Evolutionary conservation across 1,140 invertebrate genomes (phyloP).

Genomic region (Phymastichus coffea): DNA sequence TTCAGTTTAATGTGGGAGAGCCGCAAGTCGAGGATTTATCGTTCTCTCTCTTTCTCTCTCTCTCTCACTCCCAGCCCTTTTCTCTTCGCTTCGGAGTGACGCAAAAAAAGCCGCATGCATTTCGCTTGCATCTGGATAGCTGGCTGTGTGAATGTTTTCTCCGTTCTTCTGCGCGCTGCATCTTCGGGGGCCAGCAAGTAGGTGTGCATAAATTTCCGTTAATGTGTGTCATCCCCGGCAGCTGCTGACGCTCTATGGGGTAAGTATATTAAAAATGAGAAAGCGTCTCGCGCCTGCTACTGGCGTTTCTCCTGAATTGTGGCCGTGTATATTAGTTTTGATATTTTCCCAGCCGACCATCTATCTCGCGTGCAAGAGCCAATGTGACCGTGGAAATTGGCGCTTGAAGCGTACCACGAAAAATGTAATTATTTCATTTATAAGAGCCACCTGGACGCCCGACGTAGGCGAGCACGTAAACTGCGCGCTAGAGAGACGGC

Average conservation of each 20-base stretch:
- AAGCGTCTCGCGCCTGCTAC: not conserved
- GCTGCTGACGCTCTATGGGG: not conserved
- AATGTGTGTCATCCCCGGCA: constrained; percentile 5
- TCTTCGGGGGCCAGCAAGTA: too few species aligned
- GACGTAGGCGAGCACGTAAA: too few species aligned
- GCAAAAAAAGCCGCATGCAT: not conserved
- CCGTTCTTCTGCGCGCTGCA: too few species aligned
- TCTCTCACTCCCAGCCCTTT: not conserved
- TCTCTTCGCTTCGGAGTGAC: not conserved
- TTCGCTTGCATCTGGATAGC: too few species aligned
- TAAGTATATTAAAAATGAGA: constrained; percentile 15
- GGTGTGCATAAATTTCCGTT: constrained; percentile 13
- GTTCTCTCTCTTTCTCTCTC: not conserved
- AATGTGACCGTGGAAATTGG: too few species aligned
- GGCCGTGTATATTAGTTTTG: not conserved
- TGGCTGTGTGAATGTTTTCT: too few species aligned
- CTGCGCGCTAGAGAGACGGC: too few species aligned
- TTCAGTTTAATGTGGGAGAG: not conserved
- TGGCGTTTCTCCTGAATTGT: constrained; percentile 1
- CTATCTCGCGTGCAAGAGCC: not conserved
- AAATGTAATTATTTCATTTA: too few species aligned
- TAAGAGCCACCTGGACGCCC: too few species aligned
- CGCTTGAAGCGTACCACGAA: too few species aligned
- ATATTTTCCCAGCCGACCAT: not conserved
- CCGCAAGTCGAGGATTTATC: too few species aligned